Conservation (phyloP, 2,888 invertebrate species). For the Litoditis marina region DNA sequence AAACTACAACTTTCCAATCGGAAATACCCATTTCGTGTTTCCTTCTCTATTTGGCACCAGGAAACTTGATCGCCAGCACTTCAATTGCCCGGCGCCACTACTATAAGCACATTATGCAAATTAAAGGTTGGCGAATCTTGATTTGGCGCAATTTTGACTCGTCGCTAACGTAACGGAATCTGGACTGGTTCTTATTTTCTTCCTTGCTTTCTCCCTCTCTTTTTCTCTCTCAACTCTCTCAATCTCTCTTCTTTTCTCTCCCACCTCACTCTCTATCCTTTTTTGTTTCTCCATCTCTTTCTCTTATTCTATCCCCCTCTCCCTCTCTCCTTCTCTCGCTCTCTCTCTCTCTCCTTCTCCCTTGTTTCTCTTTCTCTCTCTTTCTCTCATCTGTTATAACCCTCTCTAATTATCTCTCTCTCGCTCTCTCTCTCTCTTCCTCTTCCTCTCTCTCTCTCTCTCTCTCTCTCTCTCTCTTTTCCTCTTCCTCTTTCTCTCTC, state of each 20-base stretch:
- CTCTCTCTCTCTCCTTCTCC: slow-evolving; percentile 1
- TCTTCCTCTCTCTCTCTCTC: slow-evolving; percentile 7
- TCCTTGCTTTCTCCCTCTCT: slow-evolving; percentile 7
- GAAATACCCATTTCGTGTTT: too few relatives aligned
- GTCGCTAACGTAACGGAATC: too few relatives aligned
- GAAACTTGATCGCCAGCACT: too few relatives aligned
- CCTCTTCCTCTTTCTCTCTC: background rate
- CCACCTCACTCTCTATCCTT: background rate
- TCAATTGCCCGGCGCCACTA: too few relatives aligned
- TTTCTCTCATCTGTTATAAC: background rate
- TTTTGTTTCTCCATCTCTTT: background rate
- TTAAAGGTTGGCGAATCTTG: too few relatives aligned
- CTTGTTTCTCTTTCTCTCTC: slow-evolving; percentile 4
- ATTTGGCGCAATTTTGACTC: too few relatives aligned
- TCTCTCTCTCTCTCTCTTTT: slow-evolving; percentile 9
- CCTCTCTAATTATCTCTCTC: slow-evolving; percentile 4
- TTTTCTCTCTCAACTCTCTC: background rate
- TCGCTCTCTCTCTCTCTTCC: slow-evolving; percentile 9
- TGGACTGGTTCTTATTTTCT: too few relatives aligned
- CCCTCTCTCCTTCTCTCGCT: slow-evolving; percentile 5
- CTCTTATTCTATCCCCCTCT: slow-evolving; percentile 3
- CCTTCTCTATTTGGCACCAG: too few relatives aligned
- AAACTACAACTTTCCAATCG: too few relatives aligned
- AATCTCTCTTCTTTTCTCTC: too few relatives aligned
- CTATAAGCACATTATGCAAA: too few relatives aligned